These are phyloP conservation scores for Pseudorhombus dupliciocellatus DNA, from an alignment of 2,113 vertebrate species.

Conservation along the genomic window DNA sequence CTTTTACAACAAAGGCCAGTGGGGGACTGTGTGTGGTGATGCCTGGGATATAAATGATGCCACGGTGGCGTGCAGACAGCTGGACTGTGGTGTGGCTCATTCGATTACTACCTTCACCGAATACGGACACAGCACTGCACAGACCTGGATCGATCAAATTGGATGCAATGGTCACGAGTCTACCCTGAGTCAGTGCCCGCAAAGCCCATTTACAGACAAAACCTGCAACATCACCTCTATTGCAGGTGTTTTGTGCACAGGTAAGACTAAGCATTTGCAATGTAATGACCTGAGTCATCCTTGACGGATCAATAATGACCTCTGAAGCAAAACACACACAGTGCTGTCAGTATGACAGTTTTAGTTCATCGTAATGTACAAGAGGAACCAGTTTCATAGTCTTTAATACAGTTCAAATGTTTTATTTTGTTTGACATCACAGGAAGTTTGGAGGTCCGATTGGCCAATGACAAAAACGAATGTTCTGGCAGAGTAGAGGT, in stretches of 20 bases:
- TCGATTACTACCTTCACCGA: slow-evolving; percentile 14
- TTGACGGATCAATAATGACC: neutral
- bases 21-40: slow-evolving; percentile 68
- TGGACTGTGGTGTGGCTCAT: slow-evolving; percentile 54
- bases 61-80: slow-evolving; percentile 59
- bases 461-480: slow-evolving; percentile 36
- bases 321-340: neutral
- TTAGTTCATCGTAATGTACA: neutral
- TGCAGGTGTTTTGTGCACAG: slow-evolving; percentile 65
- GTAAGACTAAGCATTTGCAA: slow-evolving; percentile 34
- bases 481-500: slow-evolving; percentile 78
- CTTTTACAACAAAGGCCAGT: slow-evolving; percentile 53
- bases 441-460: slow-evolving; percentile 64
- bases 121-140: slow-evolving; percentile 29
- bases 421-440: neutral
- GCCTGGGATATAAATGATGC: slow-evolving; percentile 66
- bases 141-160: slow-evolving; percentile 44
- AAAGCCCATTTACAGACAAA: slow-evolving; percentile 3
- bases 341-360: neutral
- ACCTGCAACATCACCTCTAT: slow-evolving; percentile 59
- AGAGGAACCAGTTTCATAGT: neutral
- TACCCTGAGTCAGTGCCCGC: slow-evolving; percentile 51
- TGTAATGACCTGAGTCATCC: neutral
- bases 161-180: slow-evolving; percentile 61
- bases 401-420: neutral